Evolutionary conservation across 1,140 invertebrate species (phyloP).

Genomic region (Campoletis sonorensis): DNA sequence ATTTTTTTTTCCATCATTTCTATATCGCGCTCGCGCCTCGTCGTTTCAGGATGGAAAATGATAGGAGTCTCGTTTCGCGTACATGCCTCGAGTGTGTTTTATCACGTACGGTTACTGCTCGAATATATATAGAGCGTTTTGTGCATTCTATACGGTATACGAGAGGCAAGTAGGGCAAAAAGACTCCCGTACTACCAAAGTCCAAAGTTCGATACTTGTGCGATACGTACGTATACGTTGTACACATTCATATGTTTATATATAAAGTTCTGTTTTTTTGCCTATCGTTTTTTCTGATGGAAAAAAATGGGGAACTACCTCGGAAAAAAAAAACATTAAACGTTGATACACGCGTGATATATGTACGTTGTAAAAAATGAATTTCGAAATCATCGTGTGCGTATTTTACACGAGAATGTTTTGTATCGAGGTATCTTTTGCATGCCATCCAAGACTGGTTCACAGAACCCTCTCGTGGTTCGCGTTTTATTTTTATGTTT

Average conservation of each 20-base stretch:
- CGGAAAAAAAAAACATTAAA: neutral
- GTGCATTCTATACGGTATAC: neutral
- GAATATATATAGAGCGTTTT: neutral
- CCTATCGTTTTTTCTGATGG: neutral
- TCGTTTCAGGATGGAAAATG: conserved; percentile 15
- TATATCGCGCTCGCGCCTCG: conserved; percentile 5
- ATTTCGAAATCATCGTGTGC: neutral
- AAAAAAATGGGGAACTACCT: neutral
- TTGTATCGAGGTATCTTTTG: neutral
- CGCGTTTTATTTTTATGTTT: neutral
- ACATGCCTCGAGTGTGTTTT: conserved; percentile 13
- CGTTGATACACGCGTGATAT: neutral
- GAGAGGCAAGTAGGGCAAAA: neutral
- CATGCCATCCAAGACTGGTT: neutral
- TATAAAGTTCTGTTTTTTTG: neutral
- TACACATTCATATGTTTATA: too few relatives aligned
- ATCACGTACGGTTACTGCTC: neutral
- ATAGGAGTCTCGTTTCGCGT: conserved; percentile 8
- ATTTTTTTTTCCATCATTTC: neutral
- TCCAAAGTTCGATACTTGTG: neutral
- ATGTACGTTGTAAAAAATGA: neutral
- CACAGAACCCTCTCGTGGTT: neutral
- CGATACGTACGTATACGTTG: too few relatives aligned
- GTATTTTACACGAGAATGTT: neutral
- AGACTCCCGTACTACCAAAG: neutral